phyloP scores from a whole-genome alignment of 2,888 invertebrate species.

The Phengaris alcon region DNA sequence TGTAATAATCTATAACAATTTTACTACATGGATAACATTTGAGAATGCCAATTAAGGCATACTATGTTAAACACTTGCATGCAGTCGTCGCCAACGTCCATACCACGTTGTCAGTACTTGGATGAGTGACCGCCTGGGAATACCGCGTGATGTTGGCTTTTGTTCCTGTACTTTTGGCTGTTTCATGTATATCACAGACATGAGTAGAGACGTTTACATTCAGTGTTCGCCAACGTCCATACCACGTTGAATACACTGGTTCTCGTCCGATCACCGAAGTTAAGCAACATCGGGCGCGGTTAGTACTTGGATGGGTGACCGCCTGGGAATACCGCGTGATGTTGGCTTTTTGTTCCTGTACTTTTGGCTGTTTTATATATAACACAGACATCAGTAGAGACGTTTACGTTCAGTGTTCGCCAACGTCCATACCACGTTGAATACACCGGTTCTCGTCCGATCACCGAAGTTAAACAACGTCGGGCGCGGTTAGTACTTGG shows the following conservation, averaged over 20 bases:
- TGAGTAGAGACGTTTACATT: neutral
- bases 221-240: constrained; percentile 35
- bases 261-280: constrained; percentile 46
- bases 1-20: no score
- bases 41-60: no score
- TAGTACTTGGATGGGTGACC: constrained; percentile 61
- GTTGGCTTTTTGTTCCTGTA: constrained; percentile 42
- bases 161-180: neutral
- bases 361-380: no score
- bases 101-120: no score
- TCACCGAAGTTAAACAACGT: constrained; percentile 50
- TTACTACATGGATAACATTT: no score
- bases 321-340: constrained; percentile 50
- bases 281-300: constrained; percentile 56
- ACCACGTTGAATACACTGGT: constrained; percentile 38
- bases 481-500: constrained; percentile 60
- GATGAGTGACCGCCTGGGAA: no score
- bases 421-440: constrained; percentile 36
- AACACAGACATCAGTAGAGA: no score
- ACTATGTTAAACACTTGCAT: no score
- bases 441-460: constrained; percentile 43
- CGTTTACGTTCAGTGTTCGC: constrained; percentile 25
- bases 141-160: no score
- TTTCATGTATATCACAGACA: no score
- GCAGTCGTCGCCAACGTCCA: no score